Evolutionary conservation across 2,113 vertebrate genomes (phyloP), one percentile per base, ranked within the genome.

Genomic region (Pedetes capensis): DNA sequence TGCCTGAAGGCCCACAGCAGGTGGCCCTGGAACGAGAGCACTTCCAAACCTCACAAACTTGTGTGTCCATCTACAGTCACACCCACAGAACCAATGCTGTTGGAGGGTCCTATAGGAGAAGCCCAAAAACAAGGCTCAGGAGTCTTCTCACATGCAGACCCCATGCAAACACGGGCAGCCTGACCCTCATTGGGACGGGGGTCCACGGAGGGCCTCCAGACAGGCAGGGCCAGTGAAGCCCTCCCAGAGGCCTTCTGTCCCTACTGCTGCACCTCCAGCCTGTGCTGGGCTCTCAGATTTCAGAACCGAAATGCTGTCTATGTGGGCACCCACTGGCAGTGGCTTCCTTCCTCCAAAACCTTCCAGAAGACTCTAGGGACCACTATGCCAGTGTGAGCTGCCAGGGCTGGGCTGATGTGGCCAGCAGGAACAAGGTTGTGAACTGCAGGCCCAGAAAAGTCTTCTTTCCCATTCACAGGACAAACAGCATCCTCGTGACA

Each of bases 401-500:
- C 29, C 6, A 92, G 6, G 49, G 59, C 57, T 64, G 68, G 94
- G 68, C 69, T 88, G 6, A 1, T 22, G 39, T 47, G 51, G 71
- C 81, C 74, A 93, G 55, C 49, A 72, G 86, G 6, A 92, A 34
- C 39, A 51, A 61, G 9, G n/a, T 3, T 20, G 87, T 57, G 42
- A 69, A 66, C 83, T 87, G 94, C 55, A 96, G 87, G 94, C 6
- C 61, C 68, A 92, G 49, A 87, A 72, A 94, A 82, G 10, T 80
- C 85, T 72, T 55, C 47, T 49, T 89, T 89, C n/a, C 49, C 13
- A 44, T 27, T 53, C 80, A 66, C 92, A 97, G 94, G 96, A 93
- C 71, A 94, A 18, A 82, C 10, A 57, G 22, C 0, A 3, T 27
- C 27, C 34, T 27, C 72, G 64, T 85, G 95, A 96, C 85, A 88